Base-by-base conservation (phyloP, 2,113 vertebrate genomes). In the Colossoma macropomum region DNA sequence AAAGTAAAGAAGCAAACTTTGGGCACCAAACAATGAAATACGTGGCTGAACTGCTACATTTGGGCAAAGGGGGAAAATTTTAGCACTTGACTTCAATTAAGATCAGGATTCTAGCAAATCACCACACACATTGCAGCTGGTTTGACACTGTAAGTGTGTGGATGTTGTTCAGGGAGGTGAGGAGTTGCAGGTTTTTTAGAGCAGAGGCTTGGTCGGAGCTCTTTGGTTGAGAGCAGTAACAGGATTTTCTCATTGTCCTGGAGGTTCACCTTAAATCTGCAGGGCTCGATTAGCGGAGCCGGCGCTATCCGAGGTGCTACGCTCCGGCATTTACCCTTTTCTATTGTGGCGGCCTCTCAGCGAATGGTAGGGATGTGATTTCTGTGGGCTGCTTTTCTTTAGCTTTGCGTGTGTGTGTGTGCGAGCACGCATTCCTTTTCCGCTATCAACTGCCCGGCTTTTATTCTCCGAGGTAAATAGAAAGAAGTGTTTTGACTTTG, bases 381-480 rank as follows among this genome's bases (percentile, higher is more conserved):
- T 75, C 4, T 6, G 9, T 45, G 62, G 16, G 15, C 34, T 60
- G 30, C 41, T 50, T 73, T 73, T 62, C 50, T 32, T 79, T 8
- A 68, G 54, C 65, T 92, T 92, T 89, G 92, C 93, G 90, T 94
- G 95, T 95, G 41, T 38, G 28, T 93, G 95, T 91, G 91, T 90
- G 79, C 25, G 45, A 12, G 15, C n/a, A 52, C 56, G 12, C 17
- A 10, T 66, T 75, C 59, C 73, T 69, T 45, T 83, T 70, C 76
- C 52, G 15, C 52, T 52, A 75, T 83, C 56, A 50, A 19, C 88
- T 52, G 85, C 79, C 83, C 85, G 21, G 32, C 34, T 73, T 82
- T 66, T 75, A 71, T 92, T 89, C 94, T 90, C 83, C 91, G 81
- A 65, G 71, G 83, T 91, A 95, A 96, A 97, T 95, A 96, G 96